Evolutionary conservation across 2,113 vertebrate species (phyloP).

Genomic region (Myanophis thanlyinensis): DNA sequence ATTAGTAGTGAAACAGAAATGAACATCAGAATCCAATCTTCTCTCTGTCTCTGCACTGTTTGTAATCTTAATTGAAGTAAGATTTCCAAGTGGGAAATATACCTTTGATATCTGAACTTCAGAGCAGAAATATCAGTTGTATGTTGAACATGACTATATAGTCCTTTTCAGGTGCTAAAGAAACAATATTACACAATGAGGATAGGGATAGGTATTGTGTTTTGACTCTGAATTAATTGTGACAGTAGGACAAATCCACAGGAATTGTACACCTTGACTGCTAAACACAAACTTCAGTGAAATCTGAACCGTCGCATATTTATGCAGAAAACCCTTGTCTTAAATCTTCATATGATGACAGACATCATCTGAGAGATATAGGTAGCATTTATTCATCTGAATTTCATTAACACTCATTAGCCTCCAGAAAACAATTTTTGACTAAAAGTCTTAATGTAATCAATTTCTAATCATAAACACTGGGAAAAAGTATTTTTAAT

Average conservation of each 20-base stretch:
- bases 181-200: neutral
- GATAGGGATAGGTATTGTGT: neutral
- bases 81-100: neutral
- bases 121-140: neutral
- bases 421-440: neutral
- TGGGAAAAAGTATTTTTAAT: neutral
- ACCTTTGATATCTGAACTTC: neutral
- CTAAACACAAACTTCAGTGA: neutral
- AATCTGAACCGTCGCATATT: neutral
- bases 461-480: constrained; percentile 12
- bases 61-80: neutral
- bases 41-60: neutral
- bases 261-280: neutral
- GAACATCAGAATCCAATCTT: neutral
- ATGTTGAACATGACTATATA: neutral
- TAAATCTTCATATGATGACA: neutral
- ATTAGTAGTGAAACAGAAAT: neutral
- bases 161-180: neutral
- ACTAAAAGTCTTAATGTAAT: constrained; percentile 6
- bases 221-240: neutral
- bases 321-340: neutral
- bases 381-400: constrained; percentile 2
- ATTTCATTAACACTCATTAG: neutral
- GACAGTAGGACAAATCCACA: neutral
- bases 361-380: constrained; percentile 16